These are phyloP conservation scores for Cyrtorhinus lividipennis DNA, from an alignment of 1,140 invertebrate species.

Conservation along the genomic window DNA sequence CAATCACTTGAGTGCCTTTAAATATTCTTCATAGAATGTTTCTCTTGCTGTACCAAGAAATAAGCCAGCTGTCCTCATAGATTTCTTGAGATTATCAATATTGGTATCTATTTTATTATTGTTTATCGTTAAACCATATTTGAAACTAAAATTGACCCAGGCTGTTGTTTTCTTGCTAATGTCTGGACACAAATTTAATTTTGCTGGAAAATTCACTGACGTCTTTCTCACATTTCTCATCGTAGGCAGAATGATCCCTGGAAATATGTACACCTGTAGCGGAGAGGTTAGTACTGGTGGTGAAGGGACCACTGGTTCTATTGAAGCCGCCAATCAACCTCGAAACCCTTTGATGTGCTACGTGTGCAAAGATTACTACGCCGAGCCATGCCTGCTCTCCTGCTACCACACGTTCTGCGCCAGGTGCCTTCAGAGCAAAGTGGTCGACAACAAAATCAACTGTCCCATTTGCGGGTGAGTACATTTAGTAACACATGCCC, in stretches of 20 bases:
- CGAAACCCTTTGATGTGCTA: slow-evolving; percentile 47
- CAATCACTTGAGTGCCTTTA: no score
- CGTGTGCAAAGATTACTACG: slow-evolving; percentile 50
- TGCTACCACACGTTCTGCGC: slow-evolving; percentile 57
- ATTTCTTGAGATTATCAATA: no score
- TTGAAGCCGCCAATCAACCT: slow-evolving; percentile 9
- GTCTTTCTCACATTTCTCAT: no score
- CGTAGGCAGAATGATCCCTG: slow-evolving; percentile 1
- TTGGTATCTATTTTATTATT: no score
- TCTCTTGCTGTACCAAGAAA: no score
- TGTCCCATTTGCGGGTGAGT: slow-evolving; percentile 53
- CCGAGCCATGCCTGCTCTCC: slow-evolving; percentile 46
- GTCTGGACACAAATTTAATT: not conserved
- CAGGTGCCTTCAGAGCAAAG: slow-evolving; percentile 42
- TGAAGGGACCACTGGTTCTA: slow-evolving; percentile 1
- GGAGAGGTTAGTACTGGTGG: not conserved
- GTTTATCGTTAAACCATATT: no score
- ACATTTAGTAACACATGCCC: no score
- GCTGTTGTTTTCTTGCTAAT: no score
- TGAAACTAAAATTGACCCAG: no score
- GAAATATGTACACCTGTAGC: not conserved
- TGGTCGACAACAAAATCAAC: slow-evolving; percentile 41
- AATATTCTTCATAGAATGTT: no score
- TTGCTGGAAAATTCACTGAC: not conserved
- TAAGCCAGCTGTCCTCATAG: no score